Percentiles rank a stretch among this genome's conserved stretches.
These are phyloP conservation scores for Brienomyrus brachyistius DNA, from an alignment of 2,113 vertebrate species.

Conservation along the genomic window DNA sequence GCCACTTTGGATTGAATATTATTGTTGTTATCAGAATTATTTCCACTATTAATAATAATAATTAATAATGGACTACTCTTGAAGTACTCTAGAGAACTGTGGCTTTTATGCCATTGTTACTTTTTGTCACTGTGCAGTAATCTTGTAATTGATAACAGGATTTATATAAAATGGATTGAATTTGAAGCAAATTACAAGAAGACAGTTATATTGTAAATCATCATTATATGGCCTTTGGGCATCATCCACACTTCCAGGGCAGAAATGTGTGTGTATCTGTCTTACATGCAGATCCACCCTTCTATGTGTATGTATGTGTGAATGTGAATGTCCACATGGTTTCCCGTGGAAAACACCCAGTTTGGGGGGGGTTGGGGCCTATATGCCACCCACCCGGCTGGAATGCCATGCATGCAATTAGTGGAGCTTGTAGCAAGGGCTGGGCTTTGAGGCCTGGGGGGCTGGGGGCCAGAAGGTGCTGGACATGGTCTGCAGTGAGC, in stretches of 20 bases:
- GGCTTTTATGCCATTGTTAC: background rate
- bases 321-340: constrained; percentile 10
- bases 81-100: background rate
- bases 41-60: background rate
- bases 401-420: constrained; percentile 72
- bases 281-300: background rate
- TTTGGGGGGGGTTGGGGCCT: constrained; percentile 59
- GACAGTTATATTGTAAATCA: background rate
- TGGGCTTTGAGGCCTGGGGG: constrained; percentile 28
- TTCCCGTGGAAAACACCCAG: constrained; percentile 54
- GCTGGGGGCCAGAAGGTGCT: constrained; percentile 22
- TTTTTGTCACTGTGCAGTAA: background rate
- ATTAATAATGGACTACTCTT: background rate
- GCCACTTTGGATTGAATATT: background rate
- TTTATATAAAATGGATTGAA: background rate
- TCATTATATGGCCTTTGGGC: background rate
- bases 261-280: background rate
- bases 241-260: background rate
- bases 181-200: background rate
- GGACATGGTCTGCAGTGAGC: constrained; percentile 23
- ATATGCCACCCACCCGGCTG: constrained; percentile 71
- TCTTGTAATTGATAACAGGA: background rate
- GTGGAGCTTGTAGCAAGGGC: constrained; percentile 59
- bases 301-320: background rate
- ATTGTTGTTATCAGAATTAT: background rate